These are phyloP conservation scores for Piezodorus guildinii DNA, from an alignment of 1,140 invertebrate genomes.

Conservation along the genomic window DNA sequence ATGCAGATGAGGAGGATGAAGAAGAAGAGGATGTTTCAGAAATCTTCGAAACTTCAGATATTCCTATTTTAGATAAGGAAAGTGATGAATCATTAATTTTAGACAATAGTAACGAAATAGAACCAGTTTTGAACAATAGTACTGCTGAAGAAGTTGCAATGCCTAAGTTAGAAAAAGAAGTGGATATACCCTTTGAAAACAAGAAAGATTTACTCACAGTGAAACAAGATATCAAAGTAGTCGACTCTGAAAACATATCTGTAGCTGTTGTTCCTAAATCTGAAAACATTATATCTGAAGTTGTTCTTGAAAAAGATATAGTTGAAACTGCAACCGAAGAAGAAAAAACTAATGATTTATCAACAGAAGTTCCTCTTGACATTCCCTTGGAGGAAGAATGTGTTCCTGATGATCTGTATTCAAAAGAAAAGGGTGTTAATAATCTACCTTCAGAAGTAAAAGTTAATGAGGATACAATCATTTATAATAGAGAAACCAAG, in stretches of 20 bases:
- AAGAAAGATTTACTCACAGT: background rate
- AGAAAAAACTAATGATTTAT: background rate
- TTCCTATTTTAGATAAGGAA: background rate
- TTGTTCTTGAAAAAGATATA: background rate
- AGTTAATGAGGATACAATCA: background rate
- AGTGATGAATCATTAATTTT: constrained; percentile 3
- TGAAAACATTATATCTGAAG: background rate
- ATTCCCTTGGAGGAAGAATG: background rate
- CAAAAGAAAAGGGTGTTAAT: background rate
- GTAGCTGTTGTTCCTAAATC: background rate
- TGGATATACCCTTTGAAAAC: background rate
- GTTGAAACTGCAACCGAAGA: background rate
- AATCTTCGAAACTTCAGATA: background rate
- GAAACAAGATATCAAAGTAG: background rate
- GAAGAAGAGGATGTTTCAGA: background rate
- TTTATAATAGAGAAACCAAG: background rate
- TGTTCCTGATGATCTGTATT: background rate
- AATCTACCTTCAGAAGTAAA: too few species aligned
- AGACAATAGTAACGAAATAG: background rate
- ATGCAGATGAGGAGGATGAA: background rate
- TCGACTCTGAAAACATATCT: background rate
- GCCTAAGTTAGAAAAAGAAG: constrained; percentile 11
- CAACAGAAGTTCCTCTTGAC: background rate
- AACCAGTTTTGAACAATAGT: background rate
- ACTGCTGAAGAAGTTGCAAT: background rate